Percentiles rank a stretch among this genome's conserved stretches.
Evolutionary conservation across 2,113 vertebrate species (phyloP).

Genomic region (Dasyurus viverrinus): DNA sequence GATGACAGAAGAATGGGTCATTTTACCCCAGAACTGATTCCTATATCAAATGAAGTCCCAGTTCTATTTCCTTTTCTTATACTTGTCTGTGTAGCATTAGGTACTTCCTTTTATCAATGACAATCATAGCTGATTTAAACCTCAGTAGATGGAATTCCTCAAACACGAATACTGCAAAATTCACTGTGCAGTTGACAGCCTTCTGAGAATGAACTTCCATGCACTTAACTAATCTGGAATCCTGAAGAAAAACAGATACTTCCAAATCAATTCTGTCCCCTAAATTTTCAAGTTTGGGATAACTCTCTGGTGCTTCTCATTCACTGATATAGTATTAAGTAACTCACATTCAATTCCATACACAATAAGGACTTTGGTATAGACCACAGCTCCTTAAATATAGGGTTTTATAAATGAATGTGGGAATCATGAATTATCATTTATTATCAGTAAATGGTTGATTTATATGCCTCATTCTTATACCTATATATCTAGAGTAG

Average conservation of each 20-base stretch:
- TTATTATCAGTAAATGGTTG: too few species aligned
- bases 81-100: not conserved
- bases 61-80: not conserved
- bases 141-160: not conserved
- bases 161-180: not conserved
- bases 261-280: not conserved
- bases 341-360: not conserved
- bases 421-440: too few species aligned
- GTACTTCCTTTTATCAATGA: not conserved
- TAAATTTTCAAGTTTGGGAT: not conserved
- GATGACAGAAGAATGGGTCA: not conserved
- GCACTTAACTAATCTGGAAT: not conserved
- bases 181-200: not conserved
- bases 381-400: not conserved
- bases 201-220: not conserved
- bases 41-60: not conserved
- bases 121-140: not conserved
- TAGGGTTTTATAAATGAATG: too few species aligned
- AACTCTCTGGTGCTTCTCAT: not conserved
- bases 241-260: not conserved
- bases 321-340: not conserved
- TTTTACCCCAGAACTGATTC: not conserved
- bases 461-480: too few species aligned
- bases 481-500: too few species aligned
- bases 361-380: not conserved